phyloP scores from a whole-genome alignment of 2,113 vertebrate genomes.

The Pan paniscus region DNA sequence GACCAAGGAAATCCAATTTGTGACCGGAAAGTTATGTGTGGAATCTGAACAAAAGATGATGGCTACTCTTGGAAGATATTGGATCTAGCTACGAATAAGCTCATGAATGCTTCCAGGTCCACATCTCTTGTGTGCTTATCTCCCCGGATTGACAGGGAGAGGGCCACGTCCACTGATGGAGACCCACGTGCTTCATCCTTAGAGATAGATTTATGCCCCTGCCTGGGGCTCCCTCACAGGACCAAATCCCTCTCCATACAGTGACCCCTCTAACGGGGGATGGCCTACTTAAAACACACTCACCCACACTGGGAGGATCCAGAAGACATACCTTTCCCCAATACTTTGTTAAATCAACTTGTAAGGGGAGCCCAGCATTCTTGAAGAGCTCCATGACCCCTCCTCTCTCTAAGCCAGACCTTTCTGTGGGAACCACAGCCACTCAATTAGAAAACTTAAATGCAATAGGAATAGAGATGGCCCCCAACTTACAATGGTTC shows the following conservation, averaged over 20 bases:
- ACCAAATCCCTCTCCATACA: not conserved
- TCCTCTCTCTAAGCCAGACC: not conserved
- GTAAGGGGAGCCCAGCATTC: not conserved
- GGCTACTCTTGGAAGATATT: not conserved
- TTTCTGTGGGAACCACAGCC: not conserved
- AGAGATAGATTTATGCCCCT: not conserved
- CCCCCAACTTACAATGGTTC: not conserved
- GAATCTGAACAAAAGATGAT: not conserved
- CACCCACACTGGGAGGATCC: not conserved
- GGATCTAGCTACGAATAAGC: no score
- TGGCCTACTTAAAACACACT: not conserved
- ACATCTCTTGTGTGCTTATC: fast-evolving
- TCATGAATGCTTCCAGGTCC: not conserved
- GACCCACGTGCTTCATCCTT: not conserved
- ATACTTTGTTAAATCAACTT: not conserved
- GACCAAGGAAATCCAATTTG: not conserved
- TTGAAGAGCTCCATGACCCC: not conserved
- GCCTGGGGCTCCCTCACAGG: not conserved
- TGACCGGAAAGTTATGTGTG: no score
- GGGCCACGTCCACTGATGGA: not conserved
- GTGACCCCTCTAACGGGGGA: not conserved
- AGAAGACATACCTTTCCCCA: not conserved
- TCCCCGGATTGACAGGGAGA: not conserved
- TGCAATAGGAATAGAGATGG: not conserved
- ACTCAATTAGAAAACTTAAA: not conserved